These are phyloP conservation scores for Sarcophilus harrisii DNA, from an alignment of 2,797 vertebrate species.

Conservation along the genomic window DNA sequence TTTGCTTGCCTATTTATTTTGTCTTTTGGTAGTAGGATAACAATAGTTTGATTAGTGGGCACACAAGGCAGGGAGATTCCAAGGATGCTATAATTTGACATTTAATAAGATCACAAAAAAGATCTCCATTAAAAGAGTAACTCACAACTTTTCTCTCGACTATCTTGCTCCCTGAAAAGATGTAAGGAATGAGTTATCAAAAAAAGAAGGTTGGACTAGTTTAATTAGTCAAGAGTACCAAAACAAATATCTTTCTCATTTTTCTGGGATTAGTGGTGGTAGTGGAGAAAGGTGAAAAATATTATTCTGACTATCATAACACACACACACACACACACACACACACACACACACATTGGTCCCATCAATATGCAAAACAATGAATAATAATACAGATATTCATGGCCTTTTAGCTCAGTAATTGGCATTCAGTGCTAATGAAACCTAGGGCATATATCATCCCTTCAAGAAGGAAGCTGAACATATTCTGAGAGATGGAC, in stretches of 20 bases:
- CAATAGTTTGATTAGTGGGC: neutral
- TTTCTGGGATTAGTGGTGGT: neutral
- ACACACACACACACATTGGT: neutral
- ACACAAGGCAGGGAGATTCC: neutral
- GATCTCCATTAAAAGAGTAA: neutral
- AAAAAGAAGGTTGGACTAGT: neutral
- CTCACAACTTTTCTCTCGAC: neutral
- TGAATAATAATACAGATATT: neutral
- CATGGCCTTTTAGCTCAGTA: neutral
- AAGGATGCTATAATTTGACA: neutral
- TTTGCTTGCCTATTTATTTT: neutral
- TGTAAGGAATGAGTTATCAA: neutral
- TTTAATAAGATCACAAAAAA: neutral
- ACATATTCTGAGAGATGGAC: neutral
- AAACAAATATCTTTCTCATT: neutral
- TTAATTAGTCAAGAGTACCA: neutral
- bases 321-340: neutral
- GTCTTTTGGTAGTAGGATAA: neutral
- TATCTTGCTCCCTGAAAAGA: neutral
- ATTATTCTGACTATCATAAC: neutral
- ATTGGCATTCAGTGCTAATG: neutral
- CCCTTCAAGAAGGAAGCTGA: neutral
- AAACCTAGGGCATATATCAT: neutral
- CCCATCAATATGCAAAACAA: neutral
- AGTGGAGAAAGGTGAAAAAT: neutral